These are phyloP conservation scores for Noctua pronuba DNA, from an alignment of 2,888 invertebrate genomes.

Conservation along the genomic window DNA sequence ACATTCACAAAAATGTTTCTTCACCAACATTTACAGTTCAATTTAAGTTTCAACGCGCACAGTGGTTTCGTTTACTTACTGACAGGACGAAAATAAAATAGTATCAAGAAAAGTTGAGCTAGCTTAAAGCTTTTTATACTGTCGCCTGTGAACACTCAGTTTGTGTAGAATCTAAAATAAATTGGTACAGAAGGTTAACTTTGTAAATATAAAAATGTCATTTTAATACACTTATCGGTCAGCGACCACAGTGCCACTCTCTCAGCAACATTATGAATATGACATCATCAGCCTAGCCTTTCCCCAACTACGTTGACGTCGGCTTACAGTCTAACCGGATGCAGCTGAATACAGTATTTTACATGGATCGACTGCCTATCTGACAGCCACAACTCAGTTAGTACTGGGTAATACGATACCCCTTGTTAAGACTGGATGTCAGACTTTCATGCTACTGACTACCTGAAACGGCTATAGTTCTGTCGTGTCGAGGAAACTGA, in stretches of 20 bases:
- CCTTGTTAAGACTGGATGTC: background rate
- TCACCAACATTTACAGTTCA: conserved; percentile 16
- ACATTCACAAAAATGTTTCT: conserved; percentile 7
- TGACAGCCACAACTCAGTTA: background rate
- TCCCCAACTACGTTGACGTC: background rate
- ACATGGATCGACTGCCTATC: background rate
- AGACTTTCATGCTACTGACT: background rate
- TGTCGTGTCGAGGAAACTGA: background rate
- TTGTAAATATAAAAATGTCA: background rate
- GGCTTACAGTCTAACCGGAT: background rate
- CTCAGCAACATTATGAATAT: background rate
- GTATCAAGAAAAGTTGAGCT: conserved; percentile 55
- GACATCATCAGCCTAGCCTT: background rate
- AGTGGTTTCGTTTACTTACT: conserved; percentile 46
- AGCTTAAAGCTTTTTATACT: conserved; percentile 50
- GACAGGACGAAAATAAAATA: conserved; percentile 58
- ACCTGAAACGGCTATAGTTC: background rate
- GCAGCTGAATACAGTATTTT: background rate
- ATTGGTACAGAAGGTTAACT: conserved; percentile 33
- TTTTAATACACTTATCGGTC: background rate
- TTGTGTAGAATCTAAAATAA: conserved; percentile 17
- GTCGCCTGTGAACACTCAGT: conserved; percentile 31
- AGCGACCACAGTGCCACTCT: background rate
- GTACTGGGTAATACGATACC: background rate
- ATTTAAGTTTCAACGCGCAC: conserved; percentile 40